Evolutionary conservation across 2,113 vertebrate species (phyloP).

Genomic region (Nothocercus julius): DNA sequence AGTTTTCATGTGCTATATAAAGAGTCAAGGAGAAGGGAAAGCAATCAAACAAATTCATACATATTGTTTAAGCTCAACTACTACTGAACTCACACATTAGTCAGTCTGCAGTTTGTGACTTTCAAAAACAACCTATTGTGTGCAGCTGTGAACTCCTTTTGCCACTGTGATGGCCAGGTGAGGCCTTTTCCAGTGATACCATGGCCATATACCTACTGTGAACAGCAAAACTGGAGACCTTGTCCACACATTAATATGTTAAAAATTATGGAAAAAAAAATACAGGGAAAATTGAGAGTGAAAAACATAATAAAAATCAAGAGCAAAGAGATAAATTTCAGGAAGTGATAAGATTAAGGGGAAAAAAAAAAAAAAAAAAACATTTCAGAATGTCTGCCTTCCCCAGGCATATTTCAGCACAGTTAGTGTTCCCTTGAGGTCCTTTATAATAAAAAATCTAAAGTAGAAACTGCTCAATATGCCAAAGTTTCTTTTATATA

Average conservation of each 20-base stretch:
- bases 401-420: slow-evolving; percentile 8
- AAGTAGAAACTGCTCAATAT: slow-evolving; percentile 25
- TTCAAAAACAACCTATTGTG: background rate
- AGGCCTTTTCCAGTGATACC: background rate
- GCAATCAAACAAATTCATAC: background rate
- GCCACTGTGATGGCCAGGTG: background rate
- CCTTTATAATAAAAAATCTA: slow-evolving; percentile 43
- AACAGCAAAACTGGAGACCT: background rate
- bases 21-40: background rate
- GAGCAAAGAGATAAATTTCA: background rate
- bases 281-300: background rate
- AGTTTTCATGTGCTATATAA: background rate
- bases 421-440: slow-evolving; percentile 14
- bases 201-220: background rate
- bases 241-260: background rate
- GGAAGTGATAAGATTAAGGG: background rate
- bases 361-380: background rate
- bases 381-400: background rate
- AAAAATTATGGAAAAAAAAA: background rate
- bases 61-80: background rate
- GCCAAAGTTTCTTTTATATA: slow-evolving; percentile 15
- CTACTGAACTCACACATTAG: background rate
- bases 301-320: background rate
- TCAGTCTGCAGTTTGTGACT: background rate
- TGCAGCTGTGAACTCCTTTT: background rate